Base-by-base conservation (phyloP, 2,888 invertebrate genomes). In the Plutella xylostella region DNA sequence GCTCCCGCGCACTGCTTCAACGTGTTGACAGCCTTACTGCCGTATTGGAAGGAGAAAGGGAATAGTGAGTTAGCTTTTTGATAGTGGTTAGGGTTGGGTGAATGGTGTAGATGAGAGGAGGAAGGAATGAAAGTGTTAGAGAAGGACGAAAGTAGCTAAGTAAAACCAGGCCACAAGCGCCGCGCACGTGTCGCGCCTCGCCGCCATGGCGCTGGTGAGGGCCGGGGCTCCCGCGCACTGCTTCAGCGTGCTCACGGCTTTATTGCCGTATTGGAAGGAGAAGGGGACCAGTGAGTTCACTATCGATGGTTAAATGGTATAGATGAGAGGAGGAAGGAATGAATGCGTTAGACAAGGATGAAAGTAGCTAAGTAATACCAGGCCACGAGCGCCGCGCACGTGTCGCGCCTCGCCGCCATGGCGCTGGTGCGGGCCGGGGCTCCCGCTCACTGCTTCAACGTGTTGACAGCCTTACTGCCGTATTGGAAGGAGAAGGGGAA, bases 201-300 rank as follows among this genome's bases (percentile, higher is more conserved):
- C 79, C 1, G 79, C 82, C 14, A 65, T 68, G n/a, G 76, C 79
- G 48, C 65, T 80, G 0, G 72, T 76, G 19, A 65, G 72, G 0
- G 78, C 78, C 15, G 68, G 65, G 14, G 78, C 80, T 38, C 77
- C 79, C 1, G 57, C 56, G 15, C 82, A 82, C 60, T 82, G 80
- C 68, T 79, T 72, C 63, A 50, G 56, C 2, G 77, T 80, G 49
- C 69, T 83, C 2, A 59, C 72, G 0, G 68, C 71, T 1, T 56
- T 83, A 47, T 64, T 80, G 51, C 89, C 90, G 5, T 92, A 93
- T 65, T 95, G 94, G 94, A 90, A 90, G 53, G 85, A 86, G 37
- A 78, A 84, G 45, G 66, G 67, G 0, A 65, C 66, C 34, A 72
- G 77, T 66, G 55, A 75, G 60, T 33, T n/a, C n/a, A n/a, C n/a